Conservation (phyloP, 1,140 invertebrate genomes). For the Drosophila ficusphila region DNA sequence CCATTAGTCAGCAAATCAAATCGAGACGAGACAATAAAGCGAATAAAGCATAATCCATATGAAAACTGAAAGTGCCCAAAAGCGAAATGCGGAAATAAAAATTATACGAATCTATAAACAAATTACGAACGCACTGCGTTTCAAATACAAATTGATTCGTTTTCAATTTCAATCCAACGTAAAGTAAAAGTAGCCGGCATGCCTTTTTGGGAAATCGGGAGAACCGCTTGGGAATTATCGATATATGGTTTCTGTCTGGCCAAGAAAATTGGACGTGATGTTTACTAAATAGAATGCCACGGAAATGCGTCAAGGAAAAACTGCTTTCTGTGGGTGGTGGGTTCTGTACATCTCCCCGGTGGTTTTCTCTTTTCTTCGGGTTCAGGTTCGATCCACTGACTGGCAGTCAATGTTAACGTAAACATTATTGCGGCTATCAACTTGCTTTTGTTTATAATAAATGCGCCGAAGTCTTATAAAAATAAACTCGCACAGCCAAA, state of each 20-base stretch:
- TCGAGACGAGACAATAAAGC: constrained; percentile 49
- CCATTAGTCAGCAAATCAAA: constrained; percentile 68
- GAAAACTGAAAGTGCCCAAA: constrained; percentile 66
- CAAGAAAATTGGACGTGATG: constrained; percentile 45
- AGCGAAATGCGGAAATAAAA: constrained; percentile 64
- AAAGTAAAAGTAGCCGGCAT: constrained; percentile 68
- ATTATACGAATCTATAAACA: constrained; percentile 36
- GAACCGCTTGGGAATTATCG: constrained; percentile 14
- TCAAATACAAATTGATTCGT: constrained; percentile 66
- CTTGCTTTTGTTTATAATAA: constrained; percentile 45
- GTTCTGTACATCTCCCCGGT: neutral
- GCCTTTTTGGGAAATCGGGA: neutral
- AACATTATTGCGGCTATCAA: constrained; percentile 48
- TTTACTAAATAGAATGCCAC: constrained; percentile 60
- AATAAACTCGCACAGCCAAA: constrained; percentile 30
- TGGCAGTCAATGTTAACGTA: constrained; percentile 75
- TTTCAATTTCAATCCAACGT: constrained; percentile 37
- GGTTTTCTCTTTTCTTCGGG: neutral
- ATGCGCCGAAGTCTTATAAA: constrained; percentile 34
- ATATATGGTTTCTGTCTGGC: constrained; percentile 23
- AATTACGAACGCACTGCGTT: constrained; percentile 65
- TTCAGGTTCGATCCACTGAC: constrained; percentile 41
- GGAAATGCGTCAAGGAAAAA: constrained; percentile 70
- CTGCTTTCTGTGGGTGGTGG: constrained; percentile 32
- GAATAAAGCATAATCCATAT: constrained; percentile 54